Evolutionary conservation across 2,888 invertebrate species (phyloP).

Genomic region (Drosophila mettleri): DNA sequence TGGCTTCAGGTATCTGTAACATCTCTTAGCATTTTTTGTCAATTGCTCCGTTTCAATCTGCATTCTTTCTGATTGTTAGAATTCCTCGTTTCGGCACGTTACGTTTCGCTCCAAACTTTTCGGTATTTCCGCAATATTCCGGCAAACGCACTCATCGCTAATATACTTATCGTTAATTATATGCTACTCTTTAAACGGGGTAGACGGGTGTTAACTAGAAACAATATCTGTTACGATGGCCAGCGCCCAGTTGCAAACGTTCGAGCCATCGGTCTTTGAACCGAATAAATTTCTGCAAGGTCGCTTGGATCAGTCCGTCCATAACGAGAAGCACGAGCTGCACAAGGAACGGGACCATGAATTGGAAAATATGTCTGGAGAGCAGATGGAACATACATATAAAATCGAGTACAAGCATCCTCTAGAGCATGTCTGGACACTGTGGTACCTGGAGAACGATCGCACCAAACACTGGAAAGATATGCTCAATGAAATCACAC

Average conservation of each 20-base stretch:
- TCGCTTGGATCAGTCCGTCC: conserved; percentile 33
- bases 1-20: not conserved
- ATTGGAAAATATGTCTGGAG: conserved; percentile 15
- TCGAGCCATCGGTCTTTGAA: conserved; percentile 41
- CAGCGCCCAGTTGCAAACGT: conserved; percentile 41
- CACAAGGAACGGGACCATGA: conserved; percentile 18
- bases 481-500: conserved; percentile 70
- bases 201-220: not conserved
- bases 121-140: conserved; percentile 53
- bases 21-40: conserved; percentile 19
- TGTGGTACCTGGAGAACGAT: conserved; percentile 73
- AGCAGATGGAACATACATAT: conserved; percentile 36
- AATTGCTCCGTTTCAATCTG: not conserved
- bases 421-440: conserved; percentile 67
- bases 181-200: conserved; percentile 4
- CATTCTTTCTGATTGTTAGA: conserved; percentile 41
- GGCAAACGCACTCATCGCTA: conserved; percentile 53
- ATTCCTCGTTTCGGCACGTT: conserved; percentile 56
- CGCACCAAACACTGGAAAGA: conserved; percentile 70
- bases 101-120: conserved; percentile 62
- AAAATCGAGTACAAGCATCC: conserved; percentile 66
- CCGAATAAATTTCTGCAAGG: conserved; percentile 38
- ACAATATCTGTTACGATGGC: conserved; percentile 44
- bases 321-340: conserved; percentile 16
- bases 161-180: conserved; percentile 25